Conservation (phyloP, 2,113 vertebrate species). For the Ceyx cyanopectus region DNA sequence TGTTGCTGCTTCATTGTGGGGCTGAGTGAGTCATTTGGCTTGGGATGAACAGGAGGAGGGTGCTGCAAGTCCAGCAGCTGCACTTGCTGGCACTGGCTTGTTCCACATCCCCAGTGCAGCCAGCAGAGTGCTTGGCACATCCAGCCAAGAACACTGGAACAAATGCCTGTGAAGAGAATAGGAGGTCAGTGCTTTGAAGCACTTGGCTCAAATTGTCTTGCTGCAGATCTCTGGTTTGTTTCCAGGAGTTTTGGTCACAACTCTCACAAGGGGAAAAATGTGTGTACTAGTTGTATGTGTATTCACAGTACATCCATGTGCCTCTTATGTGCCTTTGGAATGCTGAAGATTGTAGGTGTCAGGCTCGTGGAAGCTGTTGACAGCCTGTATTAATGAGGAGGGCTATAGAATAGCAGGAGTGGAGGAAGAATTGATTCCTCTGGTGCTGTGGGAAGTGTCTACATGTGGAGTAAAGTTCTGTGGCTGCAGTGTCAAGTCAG, state of each 20-base stretch:
- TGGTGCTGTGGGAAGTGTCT: not conserved
- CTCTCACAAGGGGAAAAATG: too few species aligned
- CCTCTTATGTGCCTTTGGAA: too few species aligned
- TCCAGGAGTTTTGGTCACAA: too few species aligned
- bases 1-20: slow-evolving; percentile 71
- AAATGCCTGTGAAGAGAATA: slow-evolving; percentile 74
- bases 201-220: too few species aligned
- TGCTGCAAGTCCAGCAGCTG: slow-evolving; percentile 83
- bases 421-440: too few species aligned
- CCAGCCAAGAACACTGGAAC: slow-evolving; percentile 76
- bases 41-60: slow-evolving; percentile 66
- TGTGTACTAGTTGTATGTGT: too few species aligned
- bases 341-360: too few species aligned
- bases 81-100: slow-evolving; percentile 78
- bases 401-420: too few species aligned
- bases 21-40: slow-evolving; percentile 78
- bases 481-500: not conserved
- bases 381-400: too few species aligned
- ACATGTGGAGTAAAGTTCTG: not conserved
- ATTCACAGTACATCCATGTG: too few species aligned
- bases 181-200: slow-evolving; percentile 45
- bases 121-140: slow-evolving; percentile 77
- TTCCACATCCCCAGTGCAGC: slow-evolving; percentile 73
- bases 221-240: too few species aligned
- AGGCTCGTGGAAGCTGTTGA: too few species aligned